Evolutionary conservation across 2,888 invertebrate genomes (phyloP).

Genomic region (Harpagoxenus sublaevis): DNA sequence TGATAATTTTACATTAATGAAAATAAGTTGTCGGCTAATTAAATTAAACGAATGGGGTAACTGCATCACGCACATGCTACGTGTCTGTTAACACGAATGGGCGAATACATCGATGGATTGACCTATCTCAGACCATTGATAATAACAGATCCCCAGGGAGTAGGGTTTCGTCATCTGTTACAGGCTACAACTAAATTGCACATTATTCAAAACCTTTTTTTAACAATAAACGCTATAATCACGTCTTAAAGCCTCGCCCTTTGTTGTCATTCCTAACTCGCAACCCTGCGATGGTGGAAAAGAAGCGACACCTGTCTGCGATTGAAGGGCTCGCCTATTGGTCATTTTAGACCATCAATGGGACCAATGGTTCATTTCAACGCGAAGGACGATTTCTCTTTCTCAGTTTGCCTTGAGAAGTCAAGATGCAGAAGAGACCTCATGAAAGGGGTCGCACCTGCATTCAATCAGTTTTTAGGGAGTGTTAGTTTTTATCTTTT

Average conservation of each 20-base stretch:
- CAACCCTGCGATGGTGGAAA: not conserved
- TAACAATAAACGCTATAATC: constrained; percentile 36
- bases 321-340: constrained; percentile 54
- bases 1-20: constrained; percentile 63
- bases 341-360: constrained; percentile 52
- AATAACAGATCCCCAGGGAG: not conserved
- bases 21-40: constrained; percentile 57
- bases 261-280: constrained; percentile 12
- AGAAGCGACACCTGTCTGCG: constrained; percentile 64
- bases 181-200: not conserved
- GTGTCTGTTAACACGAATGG: not conserved
- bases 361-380: constrained; percentile 56
- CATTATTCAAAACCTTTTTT: constrained; percentile 21
- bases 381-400: constrained; percentile 77
- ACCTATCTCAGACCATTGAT: not conserved
- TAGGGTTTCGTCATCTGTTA: not conserved
- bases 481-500: constrained; percentile 27
- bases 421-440: constrained; percentile 63
- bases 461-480: constrained; percentile 63
- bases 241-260: not conserved
- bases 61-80: not conserved
- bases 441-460: constrained; percentile 82
- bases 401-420: constrained; percentile 65
- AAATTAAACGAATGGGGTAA: constrained; percentile 50
- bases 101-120: not conserved